Evolutionary conservation across 1,140 invertebrate genomes (phyloP), one percentile per base, ranked within the genome.

Genomic region (Trichonephila inaurata): DNA sequence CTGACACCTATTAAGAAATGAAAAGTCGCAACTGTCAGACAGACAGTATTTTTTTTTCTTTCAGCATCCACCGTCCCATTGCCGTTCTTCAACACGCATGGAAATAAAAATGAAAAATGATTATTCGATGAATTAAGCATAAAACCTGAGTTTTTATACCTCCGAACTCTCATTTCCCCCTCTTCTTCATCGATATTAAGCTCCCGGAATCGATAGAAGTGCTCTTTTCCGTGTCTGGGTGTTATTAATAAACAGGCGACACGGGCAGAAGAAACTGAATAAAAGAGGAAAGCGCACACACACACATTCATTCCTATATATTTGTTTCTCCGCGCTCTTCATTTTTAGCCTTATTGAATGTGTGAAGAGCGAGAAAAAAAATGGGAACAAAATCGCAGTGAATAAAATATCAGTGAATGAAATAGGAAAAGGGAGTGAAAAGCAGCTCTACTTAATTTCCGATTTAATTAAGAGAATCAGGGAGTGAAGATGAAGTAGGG

Each of bases 51-150:
- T 58, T 85, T n/a, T 61, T 44, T 16, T 40, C 40, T 40, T 24
- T 33, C 28, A 33, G 51, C 51, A 61, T 16, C 83, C n/a, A 85
- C 58, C 58, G 10, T 19, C 28, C n/a, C 21, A 33, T 5, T 40
- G 5, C 81, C 51, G 81, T 44, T 83, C 62, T 77, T 66, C 62
- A 21, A 72, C 72, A 83, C 81, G 81, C 28, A 64, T 44, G 51
- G 77, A 91, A 91, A 91, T 91, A 85, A 91, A 85, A 91, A 66
- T 85, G 81, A 85, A 91, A 91, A 91, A 91, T 91, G 90, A 91
- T 82, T 91, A 82, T 91, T 85, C 90, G 81, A 91, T 91, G 90
- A 91, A 91, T 91, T 91, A 91, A 85, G 77, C 24, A 91, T 81
- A 62, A 91, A 91, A 83, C 69, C 14, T 0, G 60, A 91, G 60